Evolutionary conservation across 2,888 invertebrate species (phyloP), one percentile per base, ranked within the genome.

Genomic region (Lasius platythorax): DNA sequence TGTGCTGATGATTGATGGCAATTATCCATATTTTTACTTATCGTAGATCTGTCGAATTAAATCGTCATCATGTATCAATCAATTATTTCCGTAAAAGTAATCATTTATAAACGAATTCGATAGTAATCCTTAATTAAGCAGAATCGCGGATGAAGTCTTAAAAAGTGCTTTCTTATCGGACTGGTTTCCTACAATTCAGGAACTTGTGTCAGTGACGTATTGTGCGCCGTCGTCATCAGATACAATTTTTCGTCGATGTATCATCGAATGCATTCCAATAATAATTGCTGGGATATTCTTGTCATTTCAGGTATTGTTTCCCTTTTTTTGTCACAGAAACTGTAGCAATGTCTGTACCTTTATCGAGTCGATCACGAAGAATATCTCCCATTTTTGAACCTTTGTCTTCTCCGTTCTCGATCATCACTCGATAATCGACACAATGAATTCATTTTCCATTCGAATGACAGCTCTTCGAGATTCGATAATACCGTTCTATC

Each of bases 171-270:
- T 63, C 4, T 43, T 43, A 43, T 43, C 18, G 33, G 8, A 37
- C 9, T 43, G 8, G n/a, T 63, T 66, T 76, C 18, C 74, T 67
- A 40, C n/a, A 53, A 37, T 37, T 66, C 76, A 56, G 68, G 37
- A 67, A 37, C 40, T 58, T 75, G 83, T 75, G 83, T 72, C 79
- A 66, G 82, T 87, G 85, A 84, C 15, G 33, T 46, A 76, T 85
- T 79, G 76, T 84, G 78, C 70, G 56, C 23, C 68, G 43, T 76
- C 3, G 23, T 30, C 18, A 46, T 5, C 50, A 68, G 74, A 82
- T 85, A 28, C 72, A 28, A 37, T 72, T 73, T 23, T 81, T 46
- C 58, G 23, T 72, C 8, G 28, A 68, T 15, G 46, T 18, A 23
- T 37, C 37, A 76, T 61, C 50, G 28, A 11, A 46, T 18, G 75